These are phyloP conservation scores for Drosophila recens DNA, from an alignment of 2,888 invertebrate species.

Conservation along the genomic window DNA sequence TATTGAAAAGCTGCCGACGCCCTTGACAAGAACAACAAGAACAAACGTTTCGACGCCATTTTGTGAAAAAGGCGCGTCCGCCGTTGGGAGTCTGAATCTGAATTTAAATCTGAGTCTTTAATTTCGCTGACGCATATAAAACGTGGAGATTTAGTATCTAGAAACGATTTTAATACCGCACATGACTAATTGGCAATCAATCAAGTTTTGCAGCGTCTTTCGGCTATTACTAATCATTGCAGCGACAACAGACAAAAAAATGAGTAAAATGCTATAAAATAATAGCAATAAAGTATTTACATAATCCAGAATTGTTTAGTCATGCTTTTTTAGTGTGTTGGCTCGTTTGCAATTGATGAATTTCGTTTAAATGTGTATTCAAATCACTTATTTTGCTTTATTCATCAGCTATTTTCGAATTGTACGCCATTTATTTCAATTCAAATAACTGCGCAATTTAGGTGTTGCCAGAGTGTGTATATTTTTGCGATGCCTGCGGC, in stretches of 20 bases:
- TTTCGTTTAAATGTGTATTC: constrained; percentile 18
- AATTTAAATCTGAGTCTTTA: constrained; percentile 4
- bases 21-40: background rate
- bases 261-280: constrained; percentile 15
- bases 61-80: constrained; percentile 22
- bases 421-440: constrained; percentile 32
- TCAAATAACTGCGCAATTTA: constrained; percentile 12
- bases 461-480: constrained; percentile 9
- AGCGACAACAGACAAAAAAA: constrained; percentile 16
- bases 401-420: constrained; percentile 35
- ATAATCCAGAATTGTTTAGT: constrained; percentile 45
- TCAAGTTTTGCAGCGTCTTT: constrained; percentile 63
- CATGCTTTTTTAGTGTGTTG: constrained; percentile 26
- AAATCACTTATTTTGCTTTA: constrained; percentile 8
- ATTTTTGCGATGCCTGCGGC: background rate
- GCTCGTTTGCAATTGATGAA: constrained; percentile 28
- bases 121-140: constrained; percentile 50
- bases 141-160: constrained; percentile 54
- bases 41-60: constrained; percentile 31
- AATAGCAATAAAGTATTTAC: constrained; percentile 43
- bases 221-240: constrained; percentile 58
- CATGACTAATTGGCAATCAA: constrained; percentile 77
- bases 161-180: constrained; percentile 54
- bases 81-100: constrained; percentile 9
- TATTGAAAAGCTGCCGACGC: no score